Conservation (phyloP, 2,797 vertebrate species). For the Protosalanx chinensis region DNA sequence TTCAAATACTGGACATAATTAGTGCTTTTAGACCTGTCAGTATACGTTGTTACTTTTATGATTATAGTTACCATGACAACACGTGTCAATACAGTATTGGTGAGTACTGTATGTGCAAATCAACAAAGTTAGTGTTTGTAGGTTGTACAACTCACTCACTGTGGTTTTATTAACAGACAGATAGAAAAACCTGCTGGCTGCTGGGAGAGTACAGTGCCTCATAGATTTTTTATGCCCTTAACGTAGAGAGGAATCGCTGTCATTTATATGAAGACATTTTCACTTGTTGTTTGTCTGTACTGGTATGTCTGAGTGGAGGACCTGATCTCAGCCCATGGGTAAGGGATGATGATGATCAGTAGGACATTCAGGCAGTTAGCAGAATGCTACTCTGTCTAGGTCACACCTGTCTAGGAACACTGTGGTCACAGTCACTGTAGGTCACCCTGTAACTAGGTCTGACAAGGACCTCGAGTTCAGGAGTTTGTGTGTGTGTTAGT, state of each 20-base stretch:
- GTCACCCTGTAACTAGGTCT: background rate
- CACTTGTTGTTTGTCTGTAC: background rate
- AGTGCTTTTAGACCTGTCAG: background rate
- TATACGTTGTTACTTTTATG: background rate
- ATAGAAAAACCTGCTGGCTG: background rate
- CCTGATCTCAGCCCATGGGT: background rate
- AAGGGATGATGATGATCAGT: background rate
- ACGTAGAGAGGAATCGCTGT: background rate
- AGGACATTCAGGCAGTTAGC: background rate
- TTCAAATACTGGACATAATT: background rate
- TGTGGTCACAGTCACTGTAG: background rate
- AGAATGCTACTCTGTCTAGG: background rate
- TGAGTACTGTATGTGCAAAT: background rate
- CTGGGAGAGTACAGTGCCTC: background rate
- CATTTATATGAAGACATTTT: background rate
- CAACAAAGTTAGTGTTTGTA: background rate
- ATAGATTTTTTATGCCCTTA: background rate
- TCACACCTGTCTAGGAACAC: background rate
- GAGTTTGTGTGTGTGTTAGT: conserved; percentile 5
- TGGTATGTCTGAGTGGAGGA: background rate
- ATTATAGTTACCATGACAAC: background rate
- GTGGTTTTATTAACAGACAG: background rate
- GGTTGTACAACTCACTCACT: background rate
- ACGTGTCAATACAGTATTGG: background rate
- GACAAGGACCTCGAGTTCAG: background rate